A percentile compares a stretch with the other conserved stretches of the same genome.
These are phyloP conservation scores for Tethya wilhelma DNA, from an alignment of 37 sponge, comb jelly and placozoan genomes.

Conservation along the genomic window DNA sequence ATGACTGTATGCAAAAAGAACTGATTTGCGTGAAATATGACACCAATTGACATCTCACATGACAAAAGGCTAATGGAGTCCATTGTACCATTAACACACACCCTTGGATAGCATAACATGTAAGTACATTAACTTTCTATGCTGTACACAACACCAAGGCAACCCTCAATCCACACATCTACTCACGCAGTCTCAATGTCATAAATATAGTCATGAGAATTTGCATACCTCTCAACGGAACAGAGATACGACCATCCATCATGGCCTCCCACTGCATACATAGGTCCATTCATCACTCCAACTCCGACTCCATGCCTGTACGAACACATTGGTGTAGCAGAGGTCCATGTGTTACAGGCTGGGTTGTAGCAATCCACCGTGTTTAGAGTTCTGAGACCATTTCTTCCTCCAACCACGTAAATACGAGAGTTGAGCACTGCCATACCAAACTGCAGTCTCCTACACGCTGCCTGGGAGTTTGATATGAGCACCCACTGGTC, in stretches of 20 bases:
- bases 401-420: constrained; percentile 76
- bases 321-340: constrained; percentile 67
- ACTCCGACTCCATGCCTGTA: constrained; percentile 85
- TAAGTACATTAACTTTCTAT: too few species aligned
- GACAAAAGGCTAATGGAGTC: too few species aligned
- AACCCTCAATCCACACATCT: too few species aligned
- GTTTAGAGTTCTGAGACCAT: constrained; percentile 75
- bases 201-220: too few species aligned
- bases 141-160: too few species aligned
- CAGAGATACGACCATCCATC: constrained; percentile 85
- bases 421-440: constrained; percentile 50
- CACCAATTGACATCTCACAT: too few species aligned
- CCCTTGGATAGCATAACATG: too few species aligned
- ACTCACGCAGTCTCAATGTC: too few species aligned
- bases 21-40: too few species aligned
- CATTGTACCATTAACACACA: too few species aligned
- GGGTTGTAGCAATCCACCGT: constrained; percentile 70
- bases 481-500: constrained; percentile 47
- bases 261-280: constrained; percentile 90
- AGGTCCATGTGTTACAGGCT: constrained; percentile 31
- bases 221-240: constrained; percentile 76
- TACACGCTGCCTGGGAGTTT: constrained; percentile 25
- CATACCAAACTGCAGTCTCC: constrained; percentile 74
- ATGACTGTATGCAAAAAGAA: too few species aligned
- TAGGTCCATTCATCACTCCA: constrained; percentile 61